Conservation (phyloP, 2,888 invertebrate genomes). For the Nomada goodeniana region DNA sequence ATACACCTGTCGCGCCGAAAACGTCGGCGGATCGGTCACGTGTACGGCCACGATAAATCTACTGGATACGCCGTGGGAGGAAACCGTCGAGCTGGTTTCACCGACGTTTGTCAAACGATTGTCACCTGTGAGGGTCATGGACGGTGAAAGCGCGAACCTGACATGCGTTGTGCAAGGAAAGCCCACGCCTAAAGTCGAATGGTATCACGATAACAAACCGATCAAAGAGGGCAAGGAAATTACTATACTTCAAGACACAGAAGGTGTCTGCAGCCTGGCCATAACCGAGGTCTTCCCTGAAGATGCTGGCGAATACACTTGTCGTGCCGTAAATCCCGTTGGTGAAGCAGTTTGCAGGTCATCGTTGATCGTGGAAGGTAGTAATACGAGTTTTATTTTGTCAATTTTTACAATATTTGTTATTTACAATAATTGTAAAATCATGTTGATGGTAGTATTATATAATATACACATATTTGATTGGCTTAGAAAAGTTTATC, state of each 20-base stretch:
- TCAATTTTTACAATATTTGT: too few relatives aligned
- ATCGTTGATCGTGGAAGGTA: slow-evolving; percentile 93
- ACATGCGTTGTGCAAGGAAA: slow-evolving; percentile 90
- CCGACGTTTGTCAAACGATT: slow-evolving; percentile 92
- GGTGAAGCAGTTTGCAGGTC: slow-evolving; percentile 93
- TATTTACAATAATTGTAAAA: too few relatives aligned
- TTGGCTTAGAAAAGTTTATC: too few relatives aligned
- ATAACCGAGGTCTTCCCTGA: slow-evolving; percentile 96
- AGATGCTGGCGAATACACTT: slow-evolving; percentile 94
- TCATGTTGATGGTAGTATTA: background rate
- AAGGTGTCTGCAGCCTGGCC: slow-evolving; percentile 92
- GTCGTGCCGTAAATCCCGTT: slow-evolving; percentile 92
- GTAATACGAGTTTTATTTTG: slow-evolving; percentile 4
- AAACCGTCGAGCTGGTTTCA: slow-evolving; percentile 87
- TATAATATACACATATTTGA: background rate
- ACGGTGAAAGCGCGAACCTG: slow-evolving; percentile 93
- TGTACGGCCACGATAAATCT: slow-evolving; percentile 91
- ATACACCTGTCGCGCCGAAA: slow-evolving; percentile 95
- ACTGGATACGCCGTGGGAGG: slow-evolving; percentile 87
- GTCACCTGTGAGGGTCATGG: slow-evolving; percentile 92
- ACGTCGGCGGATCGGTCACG: slow-evolving; percentile 95
- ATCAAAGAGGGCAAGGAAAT: slow-evolving; percentile 92
- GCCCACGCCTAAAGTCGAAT: slow-evolving; percentile 92
- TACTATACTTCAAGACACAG: slow-evolving; percentile 89
- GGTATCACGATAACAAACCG: slow-evolving; percentile 91